Evolutionary conservation across 2,888 invertebrate genomes (phyloP), one percentile per base, ranked within the genome.

Genomic region (Acanthoscelides obtectus): DNA sequence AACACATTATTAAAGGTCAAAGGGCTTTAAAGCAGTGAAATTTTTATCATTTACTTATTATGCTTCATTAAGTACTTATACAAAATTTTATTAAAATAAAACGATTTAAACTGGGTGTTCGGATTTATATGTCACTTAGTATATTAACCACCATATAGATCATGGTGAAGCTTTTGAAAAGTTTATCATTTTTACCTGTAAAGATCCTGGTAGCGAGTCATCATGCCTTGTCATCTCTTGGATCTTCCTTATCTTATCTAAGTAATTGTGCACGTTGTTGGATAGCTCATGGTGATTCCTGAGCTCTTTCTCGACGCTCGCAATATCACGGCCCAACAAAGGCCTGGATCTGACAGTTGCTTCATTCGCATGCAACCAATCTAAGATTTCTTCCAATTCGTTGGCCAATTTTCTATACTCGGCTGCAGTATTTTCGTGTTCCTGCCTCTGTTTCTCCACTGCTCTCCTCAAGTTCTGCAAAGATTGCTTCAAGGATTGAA

Each of bases 401-500:
- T 92, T 89, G 0, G 93, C 92, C 70, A 97, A 87, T 86, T 96
- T 94, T 79, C 91, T 91, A 83, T 96, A 95, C 81, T 97, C 96
- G 22, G 95, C 95, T 5, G 94, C 92, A 0, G 95, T 94, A 69
- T 92, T 89, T 83, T 97, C 95, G 81, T 96, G 95, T 80, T 96
- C 94, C 82, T 95, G 93, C 63, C 94, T 89, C 82, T 95, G 94
- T 63, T 92, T 92, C 81, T 97, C 96, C 0, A 97, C 95, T 0
- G 92, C 88, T 80, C 94, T 90, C 81, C 95, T 89, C 2, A 97
- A 86, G 72, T 91, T 90, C 70, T 93, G 90, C 20, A 96, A 86
- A 77, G 96, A 94, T 81, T 95, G 94, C 84, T 95, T 96, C 21
- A 97, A 83, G 0, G 93, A 92, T 80, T 96, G 96, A 22, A 97